Evolutionary conservation across 2,888 invertebrate species (phyloP).

Genomic region (Muscina levida): DNA sequence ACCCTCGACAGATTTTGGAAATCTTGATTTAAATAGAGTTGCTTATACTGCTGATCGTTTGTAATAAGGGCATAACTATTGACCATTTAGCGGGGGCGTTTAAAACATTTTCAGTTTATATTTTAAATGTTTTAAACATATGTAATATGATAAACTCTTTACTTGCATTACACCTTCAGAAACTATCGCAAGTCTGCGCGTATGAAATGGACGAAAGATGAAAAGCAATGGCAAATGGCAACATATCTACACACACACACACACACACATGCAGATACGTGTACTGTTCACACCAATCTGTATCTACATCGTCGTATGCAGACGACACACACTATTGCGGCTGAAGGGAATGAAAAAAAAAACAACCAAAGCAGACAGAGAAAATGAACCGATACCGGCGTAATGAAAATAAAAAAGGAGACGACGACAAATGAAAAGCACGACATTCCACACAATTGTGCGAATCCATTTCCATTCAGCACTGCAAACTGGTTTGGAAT

Average conservation of each 20-base stretch:
- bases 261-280: too few relatives aligned
- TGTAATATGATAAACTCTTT: too few relatives aligned
- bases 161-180: too few relatives aligned
- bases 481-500: conserved; percentile 71
- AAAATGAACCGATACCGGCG: conserved; percentile 43
- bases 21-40: too few relatives aligned
- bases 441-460: conserved; percentile 50
- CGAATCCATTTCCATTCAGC: conserved; percentile 70
- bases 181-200: neutral
- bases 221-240: neutral
- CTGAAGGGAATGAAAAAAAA: too few relatives aligned
- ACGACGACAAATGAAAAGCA: conserved; percentile 41
- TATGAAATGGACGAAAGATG: conserved; percentile 23
- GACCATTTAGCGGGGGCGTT: too few relatives aligned
- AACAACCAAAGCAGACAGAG: conserved; percentile 11
- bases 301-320: conserved; percentile 41
- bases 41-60: too few relatives aligned
- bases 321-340: conserved; percentile 15
- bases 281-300: conserved; percentile 34
- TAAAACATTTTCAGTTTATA: too few relatives aligned
- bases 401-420: conserved; percentile 34
- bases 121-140: too few relatives aligned
- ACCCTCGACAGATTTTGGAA: too few relatives aligned
- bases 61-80: too few relatives aligned
- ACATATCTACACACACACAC: conserved; percentile 7